Evolutionary conservation across 53 echinoderm and acorn worm genomes (phyloP).

Genomic region (Echinometra lucunter): DNA sequence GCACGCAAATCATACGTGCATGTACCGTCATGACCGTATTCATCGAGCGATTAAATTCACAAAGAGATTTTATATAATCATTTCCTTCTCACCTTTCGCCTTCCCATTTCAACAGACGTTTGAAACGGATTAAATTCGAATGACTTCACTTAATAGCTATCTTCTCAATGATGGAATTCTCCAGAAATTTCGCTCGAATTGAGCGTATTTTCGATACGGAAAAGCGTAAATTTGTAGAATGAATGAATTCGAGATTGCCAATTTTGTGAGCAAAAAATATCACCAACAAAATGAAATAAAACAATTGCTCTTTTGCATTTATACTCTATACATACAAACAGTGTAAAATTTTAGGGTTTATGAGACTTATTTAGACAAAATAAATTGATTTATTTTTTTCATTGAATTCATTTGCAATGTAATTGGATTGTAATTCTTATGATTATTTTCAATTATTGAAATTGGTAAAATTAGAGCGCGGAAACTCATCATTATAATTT

Average conservation of each 20-base stretch:
- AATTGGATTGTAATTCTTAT: background rate
- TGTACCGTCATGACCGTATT: background rate
- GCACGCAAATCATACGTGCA: background rate
- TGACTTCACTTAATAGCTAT: background rate
- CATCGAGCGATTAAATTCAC: too few relatives aligned
- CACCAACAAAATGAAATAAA: background rate
- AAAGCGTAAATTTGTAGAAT: slow-evolving; percentile 20
- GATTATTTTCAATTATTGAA: background rate
- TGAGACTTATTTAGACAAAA: too few relatives aligned
- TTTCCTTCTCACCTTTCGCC: slow-evolving; percentile 63
- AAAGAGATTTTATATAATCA: background rate
- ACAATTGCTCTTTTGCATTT: too few relatives aligned
- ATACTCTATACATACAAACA: too few relatives aligned
- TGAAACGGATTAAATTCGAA: background rate
- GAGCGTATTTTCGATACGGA: background rate
- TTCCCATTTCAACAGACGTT: slow-evolving; percentile 13
- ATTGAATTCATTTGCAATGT: background rate
- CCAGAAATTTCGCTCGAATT: background rate
- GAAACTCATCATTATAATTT: background rate
- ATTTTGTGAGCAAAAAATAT: background rate
- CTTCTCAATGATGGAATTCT: background rate
- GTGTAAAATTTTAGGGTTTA: too few relatives aligned
- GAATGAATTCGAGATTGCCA: slow-evolving; percentile 7
- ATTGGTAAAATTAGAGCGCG: slow-evolving; percentile 35
- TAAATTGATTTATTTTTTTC: background rate